Conservation (phyloP, 2,888 invertebrate genomes). For the Scaeva pyrastri region DNA sequence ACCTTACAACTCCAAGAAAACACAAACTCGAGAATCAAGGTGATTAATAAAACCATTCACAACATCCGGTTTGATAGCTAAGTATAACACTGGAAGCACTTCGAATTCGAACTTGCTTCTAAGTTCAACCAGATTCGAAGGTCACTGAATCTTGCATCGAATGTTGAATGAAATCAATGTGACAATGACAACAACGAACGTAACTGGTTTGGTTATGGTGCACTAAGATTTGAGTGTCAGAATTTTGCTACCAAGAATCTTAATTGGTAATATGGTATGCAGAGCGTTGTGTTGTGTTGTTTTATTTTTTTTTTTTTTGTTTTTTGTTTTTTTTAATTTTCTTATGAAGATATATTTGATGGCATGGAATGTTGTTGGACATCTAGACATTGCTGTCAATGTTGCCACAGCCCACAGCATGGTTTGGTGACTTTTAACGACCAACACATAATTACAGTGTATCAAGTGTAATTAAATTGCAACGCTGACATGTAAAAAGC, state of each 20-base stretch:
- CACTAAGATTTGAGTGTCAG: slow-evolving; percentile 19
- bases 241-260: slow-evolving; percentile 3
- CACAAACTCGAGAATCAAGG: slow-evolving; percentile 64
- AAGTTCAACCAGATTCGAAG: slow-evolving; percentile 60
- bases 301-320: slow-evolving; percentile 20
- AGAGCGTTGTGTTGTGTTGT: too few relatives aligned
- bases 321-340: slow-evolving; percentile 15
- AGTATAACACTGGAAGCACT: slow-evolving; percentile 29
- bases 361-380: slow-evolving; percentile 40
- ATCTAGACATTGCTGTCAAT: slow-evolving; percentile 12
- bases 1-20: slow-evolving; percentile 16
- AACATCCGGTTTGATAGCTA: slow-evolving; percentile 58
- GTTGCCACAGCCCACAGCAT: slow-evolving; percentile 10
- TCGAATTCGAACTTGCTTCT: slow-evolving; percentile 48
- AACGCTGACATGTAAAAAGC: slow-evolving; percentile 52
- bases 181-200: not conserved
- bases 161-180: slow-evolving; percentile 15
- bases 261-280: not conserved
- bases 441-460: slow-evolving; percentile 59
- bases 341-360: slow-evolving; percentile 38
- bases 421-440: slow-evolving; percentile 19
- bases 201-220: slow-evolving; percentile 59
- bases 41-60: slow-evolving; percentile 66
- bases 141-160: slow-evolving; percentile 57
- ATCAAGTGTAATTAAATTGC: slow-evolving; percentile 63